Evolutionary conservation across 2,113 vertebrate species (phyloP), one percentile per base, ranked within the genome.

Genomic region (Sterna hirundo): DNA sequence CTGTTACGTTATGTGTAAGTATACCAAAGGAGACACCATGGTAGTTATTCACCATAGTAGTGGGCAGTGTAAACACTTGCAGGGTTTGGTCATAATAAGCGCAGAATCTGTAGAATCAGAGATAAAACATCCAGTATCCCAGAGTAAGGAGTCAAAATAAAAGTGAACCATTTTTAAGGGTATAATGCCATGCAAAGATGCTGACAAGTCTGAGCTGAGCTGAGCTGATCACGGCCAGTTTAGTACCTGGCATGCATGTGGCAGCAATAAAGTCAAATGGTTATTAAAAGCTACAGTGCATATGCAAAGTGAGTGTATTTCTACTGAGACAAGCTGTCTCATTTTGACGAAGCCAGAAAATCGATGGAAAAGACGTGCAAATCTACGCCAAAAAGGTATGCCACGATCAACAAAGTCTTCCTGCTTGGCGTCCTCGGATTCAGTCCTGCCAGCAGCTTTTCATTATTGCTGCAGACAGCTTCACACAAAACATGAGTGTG

Each of bases 391-490:
- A 66, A 88, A 93, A 96, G 38, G 21, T 92, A 69, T 27, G 86
- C 90, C 87, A 84, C 5, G 18, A 83, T 79, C 86, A 90, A 79
- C 86, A 93, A 88, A 88, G 55, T 83, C 90, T 96, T 97, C 86
- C 92, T 93, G 62, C 84, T 66, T 71, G 68, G 68, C 92, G 49
- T 77, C 49, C 69, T 87, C 86, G 42, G 30, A 70, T 57, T 57
- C 42, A n/a, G 57, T 55, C 68, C 42, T 65, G 72, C 81, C 93
- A 84, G 26, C 27, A 78, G 14, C 29, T 77, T 46, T 60, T 81
- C 32, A 10, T 81, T 84, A 68, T 47, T 92, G 71, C 34, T 76
- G 40, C 72, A 65, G n/a, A 61, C 46, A 77, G 16, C 52, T 89
- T 91, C 87, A 29, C 42, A 62, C 34, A 55, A 78, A 86, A 80